Conservation (phyloP, 2,797 vertebrate species). For the Clamator glandarius region DNA sequence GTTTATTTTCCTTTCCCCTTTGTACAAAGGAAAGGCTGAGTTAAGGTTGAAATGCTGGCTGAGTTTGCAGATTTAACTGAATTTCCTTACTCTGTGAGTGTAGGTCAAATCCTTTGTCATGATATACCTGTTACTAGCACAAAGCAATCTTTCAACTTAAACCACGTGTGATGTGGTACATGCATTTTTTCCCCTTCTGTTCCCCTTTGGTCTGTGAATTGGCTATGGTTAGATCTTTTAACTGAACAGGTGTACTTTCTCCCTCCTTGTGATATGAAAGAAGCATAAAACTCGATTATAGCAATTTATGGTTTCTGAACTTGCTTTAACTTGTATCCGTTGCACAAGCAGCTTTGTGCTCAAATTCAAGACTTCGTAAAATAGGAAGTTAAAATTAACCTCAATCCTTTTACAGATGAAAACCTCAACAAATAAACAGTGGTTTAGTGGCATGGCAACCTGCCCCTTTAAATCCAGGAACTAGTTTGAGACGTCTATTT, state of each 20-base stretch:
- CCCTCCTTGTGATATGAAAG: slow-evolving; percentile 48
- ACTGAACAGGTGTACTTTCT: slow-evolving; percentile 65
- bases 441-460: slow-evolving; percentile 55
- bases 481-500: slow-evolving; percentile 1
- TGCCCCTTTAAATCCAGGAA: neutral
- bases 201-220: slow-evolving; percentile 47
- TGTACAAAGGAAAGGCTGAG: neutral
- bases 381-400: slow-evolving; percentile 59
- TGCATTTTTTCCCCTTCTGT: neutral
- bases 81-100: neutral
- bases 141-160: slow-evolving; percentile 25
- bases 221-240: slow-evolving; percentile 31
- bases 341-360: slow-evolving; percentile 46
- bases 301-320: slow-evolving; percentile 19
- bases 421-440: slow-evolving; percentile 68
- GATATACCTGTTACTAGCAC: neutral
- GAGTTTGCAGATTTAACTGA: neutral
- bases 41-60: neutral
- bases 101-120: slow-evolving; percentile 24
- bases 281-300: slow-evolving; percentile 47
- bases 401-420: slow-evolving; percentile 47
- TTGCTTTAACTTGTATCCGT: neutral
- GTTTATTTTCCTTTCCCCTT: neutral
- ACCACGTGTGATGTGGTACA: slow-evolving; percentile 52
- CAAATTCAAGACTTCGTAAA: neutral